A percentile compares a stretch with the other conserved stretches of the same genome.
Conservation (phyloP, 2,888 invertebrate genomes). For the Eremobia ochroleuca region DNA sequence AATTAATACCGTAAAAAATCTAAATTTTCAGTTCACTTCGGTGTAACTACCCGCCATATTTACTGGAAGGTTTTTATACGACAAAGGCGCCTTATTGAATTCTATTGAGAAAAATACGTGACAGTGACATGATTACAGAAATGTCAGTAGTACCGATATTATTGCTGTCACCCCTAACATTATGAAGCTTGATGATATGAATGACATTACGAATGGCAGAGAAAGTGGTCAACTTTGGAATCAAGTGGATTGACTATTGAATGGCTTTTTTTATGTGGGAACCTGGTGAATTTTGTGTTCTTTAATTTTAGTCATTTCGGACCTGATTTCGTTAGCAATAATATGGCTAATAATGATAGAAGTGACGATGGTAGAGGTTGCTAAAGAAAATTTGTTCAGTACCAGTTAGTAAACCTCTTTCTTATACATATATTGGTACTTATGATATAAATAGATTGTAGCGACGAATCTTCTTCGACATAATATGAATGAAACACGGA, state of each 20-base stretch:
- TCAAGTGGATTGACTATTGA: slow-evolving; percentile 14
- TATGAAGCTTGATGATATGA: slow-evolving; percentile 54
- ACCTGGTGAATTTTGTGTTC: neutral
- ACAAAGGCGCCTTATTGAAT: slow-evolving; percentile 85
- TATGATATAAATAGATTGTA: neutral
- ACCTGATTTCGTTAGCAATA: neutral
- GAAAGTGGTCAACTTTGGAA: slow-evolving; percentile 51
- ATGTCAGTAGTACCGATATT: slow-evolving; percentile 58
- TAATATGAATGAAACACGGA: neutral
- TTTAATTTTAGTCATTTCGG: neutral
- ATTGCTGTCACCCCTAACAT: slow-evolving; percentile 61
- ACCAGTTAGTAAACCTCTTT: neutral
- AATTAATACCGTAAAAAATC: neutral
- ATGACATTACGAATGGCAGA: slow-evolving; percentile 30
- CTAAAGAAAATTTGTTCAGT: neutral
- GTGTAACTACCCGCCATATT: slow-evolving; percentile 72
- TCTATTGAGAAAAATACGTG: slow-evolving; percentile 82
- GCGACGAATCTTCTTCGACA: neutral
- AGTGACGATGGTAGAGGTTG: neutral
- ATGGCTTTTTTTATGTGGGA: slow-evolving; percentile 34
- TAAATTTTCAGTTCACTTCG: slow-evolving; percentile 36
- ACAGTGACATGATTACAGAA: slow-evolving; percentile 73
- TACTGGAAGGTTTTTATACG: slow-evolving; percentile 78
- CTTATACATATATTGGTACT: neutral
- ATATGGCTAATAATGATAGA: too few relatives aligned